Evolutionary conservation across 2,888 invertebrate genomes (phyloP).

Genomic region (Alentia gelatinosa): DNA sequence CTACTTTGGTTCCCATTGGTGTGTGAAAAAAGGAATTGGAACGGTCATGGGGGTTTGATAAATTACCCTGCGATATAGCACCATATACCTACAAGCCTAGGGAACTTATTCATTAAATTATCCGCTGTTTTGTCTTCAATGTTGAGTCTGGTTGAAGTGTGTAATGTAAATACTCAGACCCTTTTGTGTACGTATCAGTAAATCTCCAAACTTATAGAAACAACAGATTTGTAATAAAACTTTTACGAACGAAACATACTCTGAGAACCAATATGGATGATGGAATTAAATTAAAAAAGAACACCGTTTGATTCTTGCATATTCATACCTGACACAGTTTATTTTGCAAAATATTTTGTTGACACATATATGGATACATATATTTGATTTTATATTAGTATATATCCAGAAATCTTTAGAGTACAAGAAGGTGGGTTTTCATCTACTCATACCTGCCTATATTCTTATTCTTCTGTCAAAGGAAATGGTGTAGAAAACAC

Average conservation of each 20-base stretch:
- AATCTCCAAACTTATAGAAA: not conserved
- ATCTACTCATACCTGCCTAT: not conserved
- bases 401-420: too few relatives aligned
- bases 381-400: too few relatives aligned
- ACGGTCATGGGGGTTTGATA: too few relatives aligned
- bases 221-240: constrained; percentile 13
- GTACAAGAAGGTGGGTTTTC: too few relatives aligned
- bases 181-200: not conserved
- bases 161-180: not conserved
- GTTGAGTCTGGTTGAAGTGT: not conserved
- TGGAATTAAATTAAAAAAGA: not conserved
- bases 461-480: not conserved
- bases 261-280: not conserved
- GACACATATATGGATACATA: not conserved
- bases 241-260: not conserved
- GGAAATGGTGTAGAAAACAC: too few relatives aligned
- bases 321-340: not conserved
- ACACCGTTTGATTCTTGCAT: not conserved
- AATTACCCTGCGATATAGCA: too few relatives aligned
- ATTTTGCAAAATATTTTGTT: not conserved
- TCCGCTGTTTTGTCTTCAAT: too few relatives aligned
- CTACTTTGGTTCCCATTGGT: too few relatives aligned
- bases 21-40: too few relatives aligned
- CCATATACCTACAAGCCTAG: too few relatives aligned
- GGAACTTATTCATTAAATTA: too few relatives aligned